Base-by-base conservation (phyloP, 2,888 invertebrate genomes). In the Drosophila niveifrons region DNA sequence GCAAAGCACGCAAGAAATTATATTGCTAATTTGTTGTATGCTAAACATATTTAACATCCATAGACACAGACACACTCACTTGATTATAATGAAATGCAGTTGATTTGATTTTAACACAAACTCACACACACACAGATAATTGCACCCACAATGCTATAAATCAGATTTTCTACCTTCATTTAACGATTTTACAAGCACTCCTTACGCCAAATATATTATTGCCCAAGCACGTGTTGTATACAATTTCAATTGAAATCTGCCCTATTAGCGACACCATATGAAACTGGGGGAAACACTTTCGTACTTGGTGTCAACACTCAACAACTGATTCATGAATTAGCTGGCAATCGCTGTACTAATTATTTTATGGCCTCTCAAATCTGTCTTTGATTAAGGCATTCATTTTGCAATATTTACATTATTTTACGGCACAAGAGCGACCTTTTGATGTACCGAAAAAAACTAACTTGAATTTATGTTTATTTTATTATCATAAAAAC, bases 21-120 rank as follows among this genome's bases (percentile, higher is more conserved):
- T 52, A n/a, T 7, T 18, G 65, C 48, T 76, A 78, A 78, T 76
- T 66, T 29, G 11, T 50, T 48, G 8, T 43, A 9, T 56, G 67
- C 58, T 64, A 79, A 76, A 66, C 28, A 44, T 39, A 31, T 47
- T 36, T 52, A 39, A 46, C 15, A 50, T 23, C 23, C 13, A 23
- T 23, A 23, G 23, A 23, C 23, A 23, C 23, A 23, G 1, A 23
- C 23, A 17, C 4, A 41, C 31, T 17, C 11, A 44, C 18, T 31
- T 46, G 10, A 15, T 11, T 15, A 34, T 23, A 34, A 47, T 58
- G 43, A 3, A 15, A 41, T 31, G 10, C 43, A 59, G 41, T 29
- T 47, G 23, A 10, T n/a, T 57, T 10, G 17, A 51, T 17, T 39
- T 55, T 6, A 10, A 31, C 23, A 6, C 23, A 10, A 34, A 57